Conservation (phyloP, 64 coral and sea anemone genomes). For the Stylophora pistillata region DNA sequence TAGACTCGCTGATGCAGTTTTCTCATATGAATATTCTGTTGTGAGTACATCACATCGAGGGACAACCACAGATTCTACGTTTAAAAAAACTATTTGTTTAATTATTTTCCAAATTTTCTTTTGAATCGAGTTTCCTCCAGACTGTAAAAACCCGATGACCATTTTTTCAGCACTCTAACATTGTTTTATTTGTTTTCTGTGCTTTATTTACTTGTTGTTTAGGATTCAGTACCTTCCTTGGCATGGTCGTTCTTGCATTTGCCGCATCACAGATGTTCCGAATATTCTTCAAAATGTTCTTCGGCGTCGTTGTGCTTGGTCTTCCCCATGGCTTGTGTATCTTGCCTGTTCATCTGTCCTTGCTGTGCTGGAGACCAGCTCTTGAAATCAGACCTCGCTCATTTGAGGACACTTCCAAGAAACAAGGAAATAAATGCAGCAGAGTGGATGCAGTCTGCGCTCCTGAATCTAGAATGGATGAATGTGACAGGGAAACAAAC, state of each 20-base stretch:
- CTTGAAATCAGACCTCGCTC: neutral
- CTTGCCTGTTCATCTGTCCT: slow-evolving; percentile 15
- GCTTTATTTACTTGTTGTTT: neutral
- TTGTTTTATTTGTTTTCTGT: neutral
- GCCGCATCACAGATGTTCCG: neutral
- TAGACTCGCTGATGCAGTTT: no score
- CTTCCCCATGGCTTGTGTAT: slow-evolving; percentile 9
- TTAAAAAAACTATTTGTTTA: no score
- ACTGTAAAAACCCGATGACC: no score
- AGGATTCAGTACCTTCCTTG: slow-evolving; percentile 24
- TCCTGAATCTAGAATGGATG: no score
- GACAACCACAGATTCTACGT: no score
- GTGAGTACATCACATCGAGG: no score
- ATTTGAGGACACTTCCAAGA: neutral
- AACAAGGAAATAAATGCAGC: neutral
- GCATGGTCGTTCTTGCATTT: neutral
- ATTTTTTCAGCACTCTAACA: no score
- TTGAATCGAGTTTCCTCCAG: no score
- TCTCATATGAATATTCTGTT: no score
- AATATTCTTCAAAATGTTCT: slow-evolving; percentile 11
- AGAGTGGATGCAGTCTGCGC: neutral
- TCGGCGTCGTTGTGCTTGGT: neutral
- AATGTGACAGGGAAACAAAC: slow-evolving; percentile 38
- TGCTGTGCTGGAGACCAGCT: slow-evolving; percentile 10
- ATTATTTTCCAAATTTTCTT: no score